Evolutionary conservation across 2,888 invertebrate species (phyloP).

Genomic region (Koerneria pararmatus): DNA sequence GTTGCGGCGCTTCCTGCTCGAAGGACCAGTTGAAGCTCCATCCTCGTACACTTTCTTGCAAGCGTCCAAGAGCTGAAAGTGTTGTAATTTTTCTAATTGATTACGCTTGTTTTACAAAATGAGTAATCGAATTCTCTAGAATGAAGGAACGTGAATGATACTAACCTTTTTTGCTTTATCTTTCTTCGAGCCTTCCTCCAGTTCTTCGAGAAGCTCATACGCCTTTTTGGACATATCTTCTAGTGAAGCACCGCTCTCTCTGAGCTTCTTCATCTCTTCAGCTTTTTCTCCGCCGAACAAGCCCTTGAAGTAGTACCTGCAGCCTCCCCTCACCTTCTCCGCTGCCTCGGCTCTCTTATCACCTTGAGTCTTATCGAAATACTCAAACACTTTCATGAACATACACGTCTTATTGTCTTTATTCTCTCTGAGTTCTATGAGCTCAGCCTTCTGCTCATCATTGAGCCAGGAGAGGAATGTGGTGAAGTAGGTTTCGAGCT

Average conservation of each 20-base stretch:
- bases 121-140: too few relatives aligned
- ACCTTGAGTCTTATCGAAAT: conserved; percentile 24
- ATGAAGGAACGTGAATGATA: too few relatives aligned
- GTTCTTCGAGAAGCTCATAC: background rate
- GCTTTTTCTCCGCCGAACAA: conserved; percentile 40
- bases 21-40: too few relatives aligned
- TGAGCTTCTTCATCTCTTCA: conserved; percentile 4
- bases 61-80: too few relatives aligned
- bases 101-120: too few relatives aligned
- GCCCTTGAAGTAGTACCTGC: conserved; percentile 31
- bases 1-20: too few relatives aligned
- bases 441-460: conserved; percentile 36
- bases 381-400: conserved; percentile 28
- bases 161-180: background rate
- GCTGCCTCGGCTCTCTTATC: conserved; percentile 25
- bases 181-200: conserved; percentile 18
- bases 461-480: conserved; percentile 32
- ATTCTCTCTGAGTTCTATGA: conserved; percentile 34
- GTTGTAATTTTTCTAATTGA: too few relatives aligned
- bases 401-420: conserved; percentile 28
- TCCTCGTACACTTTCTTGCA: too few relatives aligned
- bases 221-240: conserved; percentile 11
- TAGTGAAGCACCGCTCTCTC: conserved; percentile 6
- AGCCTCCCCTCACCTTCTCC: conserved; percentile 30
- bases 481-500: background rate